These are phyloP conservation scores for Clarias macrocephalus DNA, from an alignment of 2,113 vertebrate genomes.

Conservation along the genomic window DNA sequence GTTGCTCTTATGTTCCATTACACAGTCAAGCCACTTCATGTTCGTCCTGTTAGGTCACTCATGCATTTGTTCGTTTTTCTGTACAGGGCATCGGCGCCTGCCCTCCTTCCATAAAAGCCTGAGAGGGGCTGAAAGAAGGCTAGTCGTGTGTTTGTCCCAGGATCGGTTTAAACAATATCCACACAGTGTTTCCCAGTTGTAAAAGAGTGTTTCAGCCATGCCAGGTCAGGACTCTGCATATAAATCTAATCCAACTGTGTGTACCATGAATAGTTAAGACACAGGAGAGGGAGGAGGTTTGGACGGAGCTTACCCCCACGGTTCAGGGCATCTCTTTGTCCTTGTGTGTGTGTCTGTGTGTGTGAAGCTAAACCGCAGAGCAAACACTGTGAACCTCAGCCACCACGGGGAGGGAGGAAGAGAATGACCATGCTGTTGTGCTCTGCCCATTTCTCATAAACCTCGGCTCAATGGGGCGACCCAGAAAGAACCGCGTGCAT, in stretches of 20 bases:
- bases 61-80: constrained; percentile 29
- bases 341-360: constrained; percentile 32
- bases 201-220: constrained; percentile 45
- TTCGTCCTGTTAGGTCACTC: constrained; percentile 25
- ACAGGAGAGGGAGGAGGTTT: constrained; percentile 34
- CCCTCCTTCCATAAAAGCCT: constrained; percentile 33
- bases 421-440: constrained; percentile 48
- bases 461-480: constrained; percentile 26
- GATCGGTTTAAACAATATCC: constrained; percentile 50
- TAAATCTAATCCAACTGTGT: constrained; percentile 50
- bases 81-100: background rate
- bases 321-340: constrained; percentile 58
- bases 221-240: constrained; percentile 49
- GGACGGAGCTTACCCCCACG: constrained; percentile 16
- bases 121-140: constrained; percentile 29
- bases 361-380: constrained; percentile 53
- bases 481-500: constrained; percentile 33
- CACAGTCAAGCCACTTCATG: background rate
- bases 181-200: constrained; percentile 46
- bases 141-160: constrained; percentile 30
- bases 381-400: constrained; percentile 53
- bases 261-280: constrained; percentile 51
- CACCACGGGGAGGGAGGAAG: constrained; percentile 26
- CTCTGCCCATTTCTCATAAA: constrained; percentile 52
- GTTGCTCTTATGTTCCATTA: background rate